Conservation (phyloP, 2,888 invertebrate species). For the Cremastinae sp. region DNA sequence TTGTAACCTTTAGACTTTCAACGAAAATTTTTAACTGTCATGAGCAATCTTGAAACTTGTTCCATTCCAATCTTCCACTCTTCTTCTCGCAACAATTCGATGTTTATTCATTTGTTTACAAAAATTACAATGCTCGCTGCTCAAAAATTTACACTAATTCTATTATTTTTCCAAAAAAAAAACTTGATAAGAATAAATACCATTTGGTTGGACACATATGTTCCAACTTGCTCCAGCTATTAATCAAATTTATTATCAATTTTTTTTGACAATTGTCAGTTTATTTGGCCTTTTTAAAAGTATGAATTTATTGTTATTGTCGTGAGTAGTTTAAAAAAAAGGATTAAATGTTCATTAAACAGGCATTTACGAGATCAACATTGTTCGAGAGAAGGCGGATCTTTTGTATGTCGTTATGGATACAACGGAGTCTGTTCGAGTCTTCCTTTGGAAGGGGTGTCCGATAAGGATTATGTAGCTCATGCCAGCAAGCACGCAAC, state of each 20-base stretch:
- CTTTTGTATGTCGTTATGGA: constrained; percentile 93
- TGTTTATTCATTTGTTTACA: neutral
- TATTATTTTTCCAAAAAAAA: constrained; percentile 2
- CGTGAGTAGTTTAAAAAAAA: neutral
- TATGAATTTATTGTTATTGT: too few relatives aligned
- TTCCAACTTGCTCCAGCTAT: too few relatives aligned
- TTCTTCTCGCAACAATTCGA: neutral
- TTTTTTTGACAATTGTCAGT: neutral
- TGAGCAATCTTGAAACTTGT: neutral
- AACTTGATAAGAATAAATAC: neutral
- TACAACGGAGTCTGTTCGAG: constrained; percentile 93
- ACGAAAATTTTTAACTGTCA: neutral
- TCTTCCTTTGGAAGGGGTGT: constrained; percentile 93
- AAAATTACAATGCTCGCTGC: neutral
- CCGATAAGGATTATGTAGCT: constrained; percentile 92
- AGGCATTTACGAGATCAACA: constrained; percentile 91
- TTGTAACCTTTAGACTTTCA: neutral
- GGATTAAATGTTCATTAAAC: constrained; percentile 71
- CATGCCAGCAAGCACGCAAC: constrained; percentile 87
- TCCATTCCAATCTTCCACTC: neutral
- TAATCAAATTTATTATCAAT: too few relatives aligned
- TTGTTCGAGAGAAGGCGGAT: constrained; percentile 92
- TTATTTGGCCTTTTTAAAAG: neutral
- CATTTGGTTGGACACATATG: too few relatives aligned
- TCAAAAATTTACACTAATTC: neutral